A percentile compares a stretch with the other conserved stretches of the same genome.
Conservation (phyloP, 2,888 invertebrate species). For the Diplazon laetatorius region DNA sequence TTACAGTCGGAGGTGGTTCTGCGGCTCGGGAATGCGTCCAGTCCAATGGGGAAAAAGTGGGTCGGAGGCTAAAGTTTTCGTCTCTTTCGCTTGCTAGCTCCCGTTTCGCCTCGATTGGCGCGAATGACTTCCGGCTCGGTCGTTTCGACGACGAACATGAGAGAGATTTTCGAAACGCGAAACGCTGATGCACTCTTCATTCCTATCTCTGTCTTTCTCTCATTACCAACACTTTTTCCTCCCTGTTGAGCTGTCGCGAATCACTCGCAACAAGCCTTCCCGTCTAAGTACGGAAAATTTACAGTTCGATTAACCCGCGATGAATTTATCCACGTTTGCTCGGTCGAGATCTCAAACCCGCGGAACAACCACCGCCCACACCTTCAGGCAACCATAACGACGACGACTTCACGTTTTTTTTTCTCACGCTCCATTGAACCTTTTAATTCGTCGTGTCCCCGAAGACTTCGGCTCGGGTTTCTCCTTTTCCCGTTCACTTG, state of each 20-base stretch:
- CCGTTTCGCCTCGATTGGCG: slow-evolving; percentile 45
- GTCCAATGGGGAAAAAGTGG: slow-evolving; percentile 48
- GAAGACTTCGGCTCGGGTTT: background rate
- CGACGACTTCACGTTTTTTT: slow-evolving; percentile 5
- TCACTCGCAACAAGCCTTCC: slow-evolving; percentile 32
- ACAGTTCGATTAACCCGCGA: slow-evolving; percentile 34
- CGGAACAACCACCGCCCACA: too few relatives aligned
- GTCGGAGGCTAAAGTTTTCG: slow-evolving; percentile 50
- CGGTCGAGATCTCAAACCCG: slow-evolving; percentile 25
- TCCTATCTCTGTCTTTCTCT: too few relatives aligned
- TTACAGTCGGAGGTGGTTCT: slow-evolving; percentile 26
- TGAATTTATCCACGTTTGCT: slow-evolving; percentile 21
- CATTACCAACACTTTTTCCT: slow-evolving; percentile 44
- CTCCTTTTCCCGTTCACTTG: too few relatives aligned
- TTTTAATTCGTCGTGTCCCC: slow-evolving; percentile 7
- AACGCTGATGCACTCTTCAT: slow-evolving; percentile 35
- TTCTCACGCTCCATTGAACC: slow-evolving; percentile 8
- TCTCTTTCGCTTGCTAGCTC: slow-evolving; percentile 33
- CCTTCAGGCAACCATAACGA: too few relatives aligned
- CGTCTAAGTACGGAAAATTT: slow-evolving; percentile 23
- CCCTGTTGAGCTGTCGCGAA: slow-evolving; percentile 31
- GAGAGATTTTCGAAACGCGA: slow-evolving; percentile 36
- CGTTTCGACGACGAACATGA: slow-evolving; percentile 33
- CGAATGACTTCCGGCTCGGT: slow-evolving; percentile 47
- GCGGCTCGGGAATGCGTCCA: slow-evolving; percentile 45